A percentile compares a stretch with the other conserved stretches of the same genome.
Conservation (phyloP, 2,797 vertebrate species). For the Hyperoplus lanceolatus region DNA sequence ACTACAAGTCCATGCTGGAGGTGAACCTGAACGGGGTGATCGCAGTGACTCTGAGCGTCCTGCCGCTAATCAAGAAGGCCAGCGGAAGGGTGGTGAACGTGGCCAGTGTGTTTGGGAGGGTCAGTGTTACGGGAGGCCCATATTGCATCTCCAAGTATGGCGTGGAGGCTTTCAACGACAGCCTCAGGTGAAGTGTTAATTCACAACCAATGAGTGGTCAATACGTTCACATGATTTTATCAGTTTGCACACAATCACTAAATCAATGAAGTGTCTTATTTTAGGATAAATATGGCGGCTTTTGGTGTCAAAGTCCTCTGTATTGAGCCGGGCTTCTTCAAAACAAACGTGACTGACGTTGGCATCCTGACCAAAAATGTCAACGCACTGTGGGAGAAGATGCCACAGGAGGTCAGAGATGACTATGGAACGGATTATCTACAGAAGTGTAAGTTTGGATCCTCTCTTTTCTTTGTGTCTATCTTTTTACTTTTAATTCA, state of each 20-base stretch:
- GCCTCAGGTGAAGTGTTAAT: constrained; percentile 78
- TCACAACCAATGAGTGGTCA: neutral
- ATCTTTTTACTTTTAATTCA: neutral
- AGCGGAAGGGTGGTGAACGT: constrained; percentile 85
- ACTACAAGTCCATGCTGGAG: constrained; percentile 83
- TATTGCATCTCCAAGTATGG: constrained; percentile 83
- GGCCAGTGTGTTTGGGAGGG: constrained; percentile 84
- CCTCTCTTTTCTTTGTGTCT: accelerated
- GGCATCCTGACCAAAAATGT: constrained; percentile 45
- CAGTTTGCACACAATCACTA: neutral
- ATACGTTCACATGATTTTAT: accelerated
- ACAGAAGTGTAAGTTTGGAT: constrained; percentile 57
- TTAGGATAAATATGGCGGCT: constrained; percentile 72
- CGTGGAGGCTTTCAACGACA: constrained; percentile 86
- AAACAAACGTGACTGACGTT: constrained; percentile 76
- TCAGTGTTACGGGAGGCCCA: constrained; percentile 76
- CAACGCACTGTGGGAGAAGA: constrained; percentile 71
- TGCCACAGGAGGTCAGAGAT: constrained; percentile 80
- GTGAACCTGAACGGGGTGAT: constrained; percentile 86
- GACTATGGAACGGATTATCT: constrained; percentile 80
- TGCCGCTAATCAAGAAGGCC: constrained; percentile 86
- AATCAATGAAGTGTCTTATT: accelerated
- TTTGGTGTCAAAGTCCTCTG: constrained; percentile 85
- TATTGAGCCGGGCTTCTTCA: constrained; percentile 87
- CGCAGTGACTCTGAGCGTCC: constrained; percentile 81